Evolutionary conservation across 1,140 invertebrate genomes (phyloP), one percentile per base, ranked within the genome.

Genomic region (Magallana angulata): DNA sequence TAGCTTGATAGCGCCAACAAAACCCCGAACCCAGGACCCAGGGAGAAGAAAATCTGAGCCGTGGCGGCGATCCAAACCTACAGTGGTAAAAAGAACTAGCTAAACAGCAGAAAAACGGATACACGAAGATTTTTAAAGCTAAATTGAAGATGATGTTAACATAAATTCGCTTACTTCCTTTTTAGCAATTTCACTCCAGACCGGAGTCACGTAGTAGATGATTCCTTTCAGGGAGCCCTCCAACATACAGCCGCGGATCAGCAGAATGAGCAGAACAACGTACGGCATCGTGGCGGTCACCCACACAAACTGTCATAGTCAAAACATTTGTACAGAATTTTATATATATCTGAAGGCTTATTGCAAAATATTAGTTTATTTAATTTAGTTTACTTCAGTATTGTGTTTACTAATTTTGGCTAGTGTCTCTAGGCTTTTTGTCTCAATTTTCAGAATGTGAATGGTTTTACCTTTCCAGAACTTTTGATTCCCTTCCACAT

Each of bases 401-500:
- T 48, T 48, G 36, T 48, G 36, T 48, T 48, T 48, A 4, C 36
- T 48, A 4, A 48, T 2, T 48, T 48, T 48, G 36, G 36, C 36
- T 48, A 48, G 36, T 48, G 36, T 48, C 36, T 48, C 5, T 48
- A 0, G 5, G 36, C 36, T 48, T 48, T 48, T 48, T 5, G 36
- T 48, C 36, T 48, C 36, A 48, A 48, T 48, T 48, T 48, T 48
- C 36, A 48, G 5, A 48, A 48, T 3, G 36, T 48, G 36, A 48
- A 5, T 48, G 36, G 36, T 48, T 95, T 48, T 95, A 98, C 98
- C 96, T 99, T 99, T 87, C 99, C 99, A 36, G 98, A 97, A 94
- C 98, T 98, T 90, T 98, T 97, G 0, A 99, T 98, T 0, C 99
- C 99, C 94, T 99, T 99, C 98, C 98, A 99, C 36, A 99, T 96